Percentiles rank a stretch among this genome's conserved stretches.
Conservation (phyloP, 2,888 invertebrate species). For the Xestia sexstrigata region DNA sequence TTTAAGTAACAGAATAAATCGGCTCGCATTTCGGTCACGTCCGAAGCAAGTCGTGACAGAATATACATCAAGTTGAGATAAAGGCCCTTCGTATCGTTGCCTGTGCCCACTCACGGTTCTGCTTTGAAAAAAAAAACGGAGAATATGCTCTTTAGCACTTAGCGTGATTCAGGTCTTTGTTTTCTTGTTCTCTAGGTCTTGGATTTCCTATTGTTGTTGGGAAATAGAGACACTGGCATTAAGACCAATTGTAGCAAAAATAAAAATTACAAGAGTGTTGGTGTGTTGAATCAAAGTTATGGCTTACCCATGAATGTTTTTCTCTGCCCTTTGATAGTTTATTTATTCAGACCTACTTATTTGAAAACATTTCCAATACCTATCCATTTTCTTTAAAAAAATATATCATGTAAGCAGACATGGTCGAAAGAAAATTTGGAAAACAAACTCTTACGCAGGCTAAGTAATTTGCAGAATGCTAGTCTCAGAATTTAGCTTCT, state of each 20-base stretch:
- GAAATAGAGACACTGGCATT: slow-evolving; percentile 21
- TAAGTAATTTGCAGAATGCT: neutral
- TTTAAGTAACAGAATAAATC: slow-evolving; percentile 80
- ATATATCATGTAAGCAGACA: neutral
- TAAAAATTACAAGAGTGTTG: slow-evolving; percentile 1
- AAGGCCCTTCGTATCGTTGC: slow-evolving; percentile 80
- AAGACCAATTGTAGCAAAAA: neutral
- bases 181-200: slow-evolving; percentile 55
- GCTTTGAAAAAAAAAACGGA: slow-evolving; percentile 70
- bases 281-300: neutral
- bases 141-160: slow-evolving; percentile 77
- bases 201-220: slow-evolving; percentile 46
- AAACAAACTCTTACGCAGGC: neutral
- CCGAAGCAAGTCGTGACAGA: slow-evolving; percentile 85
- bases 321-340: neutral
- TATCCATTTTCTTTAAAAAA: neutral
- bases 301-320: neutral
- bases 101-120: slow-evolving; percentile 79
- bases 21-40: slow-evolving; percentile 88
- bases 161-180: slow-evolving; percentile 57
- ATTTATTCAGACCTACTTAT: neutral
- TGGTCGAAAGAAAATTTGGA: neutral
- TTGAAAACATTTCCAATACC: neutral
- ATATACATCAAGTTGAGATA: slow-evolving; percentile 88
- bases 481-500: neutral